Conservation (phyloP, 1,140 invertebrate species). For the Formica exsecta region DNA sequence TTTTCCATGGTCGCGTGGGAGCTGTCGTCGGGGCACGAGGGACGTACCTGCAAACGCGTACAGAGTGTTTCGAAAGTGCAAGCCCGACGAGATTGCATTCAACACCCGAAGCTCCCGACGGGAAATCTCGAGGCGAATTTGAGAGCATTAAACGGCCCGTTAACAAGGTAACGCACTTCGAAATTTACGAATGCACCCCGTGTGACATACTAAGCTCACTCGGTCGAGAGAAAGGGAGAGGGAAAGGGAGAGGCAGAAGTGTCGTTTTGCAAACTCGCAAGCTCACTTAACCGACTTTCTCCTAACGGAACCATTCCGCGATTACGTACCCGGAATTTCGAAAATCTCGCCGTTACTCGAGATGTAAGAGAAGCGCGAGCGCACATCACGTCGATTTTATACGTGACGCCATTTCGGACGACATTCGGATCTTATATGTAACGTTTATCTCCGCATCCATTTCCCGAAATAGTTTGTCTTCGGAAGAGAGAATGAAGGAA, state of each 20-base stretch:
- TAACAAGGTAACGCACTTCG: conserved; percentile 54
- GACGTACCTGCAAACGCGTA: conserved; percentile 57
- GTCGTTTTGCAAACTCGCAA: conserved; percentile 22
- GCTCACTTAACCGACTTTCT: conserved; percentile 1
- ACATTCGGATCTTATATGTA: conserved; percentile 39
- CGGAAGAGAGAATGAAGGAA: conserved; percentile 31
- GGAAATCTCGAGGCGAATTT: conserved; percentile 44
- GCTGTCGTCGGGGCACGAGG: conserved; percentile 26
- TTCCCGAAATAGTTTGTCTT: conserved; percentile 44
- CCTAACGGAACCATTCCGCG: not conserved
- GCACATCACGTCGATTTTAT: conserved; percentile 3
- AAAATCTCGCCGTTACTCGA: conserved; percentile 10
- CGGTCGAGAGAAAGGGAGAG: no score
- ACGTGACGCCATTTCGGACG: not conserved
- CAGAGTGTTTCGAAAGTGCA: conserved; percentile 56
- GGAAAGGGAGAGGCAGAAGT: no score
- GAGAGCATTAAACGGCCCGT: conserved; percentile 52
- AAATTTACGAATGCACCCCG: conserved; percentile 25
- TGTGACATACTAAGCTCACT: conserved; percentile 12
- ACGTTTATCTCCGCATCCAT: conserved; percentile 51
- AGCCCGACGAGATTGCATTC: conserved; percentile 22
- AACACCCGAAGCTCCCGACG: conserved; percentile 16
- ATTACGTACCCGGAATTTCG: conserved; percentile 10
- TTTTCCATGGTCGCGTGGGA: conserved; percentile 72
- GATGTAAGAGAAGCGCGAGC: conserved; percentile 3